Base-by-base conservation (phyloP, 2,113 vertebrate species). In the Chloebia gouldiae region DNA sequence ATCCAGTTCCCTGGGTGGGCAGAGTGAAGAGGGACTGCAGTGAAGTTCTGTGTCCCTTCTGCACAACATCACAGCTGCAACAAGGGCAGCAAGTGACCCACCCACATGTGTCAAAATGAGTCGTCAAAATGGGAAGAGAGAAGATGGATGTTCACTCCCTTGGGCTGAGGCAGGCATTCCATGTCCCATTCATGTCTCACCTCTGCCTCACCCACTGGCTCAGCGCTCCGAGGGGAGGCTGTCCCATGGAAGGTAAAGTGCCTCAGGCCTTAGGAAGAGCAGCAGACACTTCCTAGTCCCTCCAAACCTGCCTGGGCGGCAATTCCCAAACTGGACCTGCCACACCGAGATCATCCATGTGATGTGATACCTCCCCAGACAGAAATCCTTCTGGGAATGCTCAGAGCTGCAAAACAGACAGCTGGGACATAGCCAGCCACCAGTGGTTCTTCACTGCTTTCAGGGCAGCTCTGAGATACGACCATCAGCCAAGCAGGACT, bases 341-440 rank as follows among this genome's bases (percentile, higher is more conserved):
- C 1, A 3, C 2, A 15, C 9, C 0, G 0, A 0, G n/a, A 83
- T 28, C 59, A 65, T 15, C 51, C n/a, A 8, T 5, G 31, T 50
- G 39, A 82, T 56, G 33, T 2, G 44, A 21, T 11, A 59, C 33
- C 31, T 40, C 40, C 59, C 53, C 0, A 0, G 45, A 77, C 20
- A 70, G 31, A 1, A 13, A 84, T 37, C 50, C 47, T 76, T 65
- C 81, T 50, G 69, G 54, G 51, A 94, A 81, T 18, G 42, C 47
- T 71, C 31, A 65, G 68, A 89, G 71, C 75, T 47, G 45, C 30
- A 51, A 40, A 85, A 18, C 19, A 68, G 77, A 77, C 30, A 77
- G 30, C 65, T 75, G 51, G 35, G 35, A 11, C n/a, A 37, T 1
- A 1, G 22, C 30, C 45, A 53, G 24, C 16, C 59, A 51, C 4